These are phyloP conservation scores for Dolichallabes microphthalmus DNA, from an alignment of 2,113 vertebrate genomes.

Conservation along the genomic window DNA sequence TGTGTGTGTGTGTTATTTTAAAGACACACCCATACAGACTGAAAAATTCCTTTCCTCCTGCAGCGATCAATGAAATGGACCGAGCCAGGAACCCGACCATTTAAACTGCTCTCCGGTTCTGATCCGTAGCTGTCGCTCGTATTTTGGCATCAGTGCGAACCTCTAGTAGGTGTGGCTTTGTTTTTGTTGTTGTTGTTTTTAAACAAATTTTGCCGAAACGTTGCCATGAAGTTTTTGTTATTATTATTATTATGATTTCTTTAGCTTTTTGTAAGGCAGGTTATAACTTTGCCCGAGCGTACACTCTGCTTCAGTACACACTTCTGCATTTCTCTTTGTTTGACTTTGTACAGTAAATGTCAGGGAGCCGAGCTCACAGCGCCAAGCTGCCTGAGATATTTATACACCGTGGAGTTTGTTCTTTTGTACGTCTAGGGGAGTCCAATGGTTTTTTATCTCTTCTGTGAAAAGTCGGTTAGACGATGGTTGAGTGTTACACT, in stretches of 20 bases:
- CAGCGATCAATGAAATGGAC: neutral
- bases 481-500: slow-evolving; percentile 16
- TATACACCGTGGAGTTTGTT: slow-evolving; percentile 46
- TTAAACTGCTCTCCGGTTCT: neutral
- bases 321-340: slow-evolving; percentile 8
- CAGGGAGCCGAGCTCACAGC: neutral
- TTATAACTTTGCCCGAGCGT: neutral
- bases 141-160: neutral
- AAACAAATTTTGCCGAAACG: neutral
- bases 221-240: neutral
- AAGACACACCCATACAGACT: neutral
- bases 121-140: neutral
- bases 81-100: neutral
- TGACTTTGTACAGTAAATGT: slow-evolving; percentile 4
- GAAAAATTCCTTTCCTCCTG: neutral
- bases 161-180: neutral
- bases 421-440: slow-evolving; percentile 10
- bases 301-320: neutral
- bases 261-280: neutral
- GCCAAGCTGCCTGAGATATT: slow-evolving; percentile 30
- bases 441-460: slow-evolving; percentile 28
- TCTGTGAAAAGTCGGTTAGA: slow-evolving; percentile 37
- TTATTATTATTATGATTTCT: neutral
- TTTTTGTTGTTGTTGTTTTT: neutral
- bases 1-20: neutral